Evolutionary conservation across 2,113 vertebrate species (phyloP), one percentile per base, ranked within the genome.

Genomic region (Caranx melampygus): DNA sequence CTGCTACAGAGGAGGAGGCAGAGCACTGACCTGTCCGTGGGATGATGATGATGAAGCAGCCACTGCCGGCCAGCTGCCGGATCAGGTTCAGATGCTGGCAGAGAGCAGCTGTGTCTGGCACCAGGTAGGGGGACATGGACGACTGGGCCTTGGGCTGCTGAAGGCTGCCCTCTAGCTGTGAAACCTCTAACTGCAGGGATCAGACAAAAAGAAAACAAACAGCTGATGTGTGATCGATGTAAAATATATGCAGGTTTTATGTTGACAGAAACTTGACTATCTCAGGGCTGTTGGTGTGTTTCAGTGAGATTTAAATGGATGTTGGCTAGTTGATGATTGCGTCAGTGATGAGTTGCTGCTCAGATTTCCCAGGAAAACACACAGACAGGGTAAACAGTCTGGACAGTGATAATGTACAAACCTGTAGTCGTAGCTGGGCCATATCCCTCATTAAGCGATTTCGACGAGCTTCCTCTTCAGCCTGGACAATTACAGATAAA

Each of bases 11-110:
- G 1, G 49, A 62, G 12, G 73, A 67, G 7, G 67, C 31, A 0
- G 52, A 4, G 58, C 37, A 63, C 90, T 47, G 71, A 99, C 98
- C 98, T 92, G 97, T 97, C 74, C 97, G 95, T 0, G 98, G 98
- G 92, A 99, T 99, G 95, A 99, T 97, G 93, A 99, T 93, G 45
- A 99, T 99, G 94, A 99, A 99, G 87, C 98, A 96, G 79, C 98
- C 96, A 0, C 98, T 99, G 77, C 90, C 80, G 14, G 97, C 97
- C 90, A 99, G 92, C 78, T 98, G 97, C 52, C 97, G 92, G 91
- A 99, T 93, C 40, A 97, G 84, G 59, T 91, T 86, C 70, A 99
- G 94, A 80, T 99, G 96, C 79, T 97, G 97, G 93, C 98, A 99
- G 66, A 99, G 96, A 65, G 97, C 96, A 33, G 96, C 95, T 0